Evolutionary conservation across 2,797 vertebrate genomes (phyloP), one percentile per base, ranked within the genome.

Genomic region (Oreochromis mossambicus): DNA sequence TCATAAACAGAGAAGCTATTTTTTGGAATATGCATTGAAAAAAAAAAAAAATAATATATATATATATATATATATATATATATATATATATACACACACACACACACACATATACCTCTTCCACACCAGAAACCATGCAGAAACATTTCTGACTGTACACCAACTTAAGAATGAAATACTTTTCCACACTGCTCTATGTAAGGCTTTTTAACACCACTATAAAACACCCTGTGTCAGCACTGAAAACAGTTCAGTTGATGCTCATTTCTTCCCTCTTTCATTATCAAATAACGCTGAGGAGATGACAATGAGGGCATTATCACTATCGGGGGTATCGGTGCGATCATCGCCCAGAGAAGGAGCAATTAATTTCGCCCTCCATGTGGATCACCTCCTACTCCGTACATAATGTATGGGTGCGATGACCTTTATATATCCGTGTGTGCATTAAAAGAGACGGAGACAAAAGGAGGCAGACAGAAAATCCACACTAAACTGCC

Each of bases 341-440:
- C 19, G 51, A 66, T 34, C 73, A 84, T 55, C 78, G 80, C 80
- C 70, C 41, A 38, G 68, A 73, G 3, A 82, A 56, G 43, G 48
- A 83, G 83, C 77, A 89, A 92, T 94, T 88, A 88, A 79, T 52
- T 70, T 48, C 3, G 3, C 46, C 63, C 78, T 88, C 81, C 68
- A 1, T 32, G 55, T 51, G 80, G 89, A 82, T 79, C 61, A 21
- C 83, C 77, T 77, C 80, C 88, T 24, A 82, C 84, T 85, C 80
- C 3, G 29, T 15, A 51, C 26, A 80, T 70, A 86, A 82, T 61
- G 79, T 77, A 82, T 2, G 29, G 81, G 55, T 2, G 77, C 4
- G 55, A 46, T 87, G 85, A 88, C 85, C 80, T 92, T 93, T 86
- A 77, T 75, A 50, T 34, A 63, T 68, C 70, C 3, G 52, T 5